Evolutionary conservation across 2,113 vertebrate species (phyloP).

Genomic region (Embiotoca jacksoni): DNA sequence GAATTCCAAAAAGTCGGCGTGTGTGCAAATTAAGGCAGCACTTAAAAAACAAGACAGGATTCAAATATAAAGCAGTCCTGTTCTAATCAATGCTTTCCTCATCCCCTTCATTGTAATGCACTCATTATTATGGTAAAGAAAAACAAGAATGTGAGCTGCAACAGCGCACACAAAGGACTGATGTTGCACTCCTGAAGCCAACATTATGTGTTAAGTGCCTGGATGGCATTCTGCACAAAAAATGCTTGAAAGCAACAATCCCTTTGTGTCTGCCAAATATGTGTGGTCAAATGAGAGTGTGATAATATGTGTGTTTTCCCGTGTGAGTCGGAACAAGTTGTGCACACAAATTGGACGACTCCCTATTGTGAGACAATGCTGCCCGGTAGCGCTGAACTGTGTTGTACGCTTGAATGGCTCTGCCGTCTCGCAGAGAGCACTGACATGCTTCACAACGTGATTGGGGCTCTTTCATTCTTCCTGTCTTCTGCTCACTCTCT

Average conservation of each 20-base stretch:
- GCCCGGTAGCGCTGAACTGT: conserved; percentile 15
- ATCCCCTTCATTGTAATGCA: too few species aligned
- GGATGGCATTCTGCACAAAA: background rate
- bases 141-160: background rate
- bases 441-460: conserved; percentile 35
- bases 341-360: conserved; percentile 33
- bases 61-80: too few species aligned
- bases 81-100: too few species aligned
- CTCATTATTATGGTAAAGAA: too few species aligned
- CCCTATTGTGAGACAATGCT: background rate
- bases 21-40: background rate
- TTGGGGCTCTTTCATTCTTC: conserved; percentile 9
- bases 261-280: background rate
- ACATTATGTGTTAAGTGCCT: background rate
- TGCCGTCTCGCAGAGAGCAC: conserved; percentile 11
- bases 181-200: background rate
- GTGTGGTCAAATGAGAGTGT: background rate
- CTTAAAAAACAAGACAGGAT: too few species aligned
- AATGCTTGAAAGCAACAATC: conserved; percentile 11
- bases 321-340: conserved; percentile 6
- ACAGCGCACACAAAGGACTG: background rate
- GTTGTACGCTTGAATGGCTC: conserved; percentile 30
- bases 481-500: background rate
- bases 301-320: conserved; percentile 25
- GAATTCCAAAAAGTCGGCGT: background rate